Evolutionary conservation across 2,888 invertebrate species (phyloP).

Genomic region (Rhamphomyia laevipes): DNA sequence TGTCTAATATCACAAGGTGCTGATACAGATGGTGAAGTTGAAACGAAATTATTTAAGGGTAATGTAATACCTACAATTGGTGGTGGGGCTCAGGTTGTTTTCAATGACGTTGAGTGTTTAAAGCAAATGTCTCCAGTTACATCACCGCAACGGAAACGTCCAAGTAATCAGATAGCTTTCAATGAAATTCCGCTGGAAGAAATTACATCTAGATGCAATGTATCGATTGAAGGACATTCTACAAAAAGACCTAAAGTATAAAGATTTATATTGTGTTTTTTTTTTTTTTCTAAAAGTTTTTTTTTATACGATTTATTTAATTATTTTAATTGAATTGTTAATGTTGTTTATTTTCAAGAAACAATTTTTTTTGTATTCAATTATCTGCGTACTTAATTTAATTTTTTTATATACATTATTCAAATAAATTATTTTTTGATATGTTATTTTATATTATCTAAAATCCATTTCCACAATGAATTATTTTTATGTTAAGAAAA

Average conservation of each 20-base stretch:
- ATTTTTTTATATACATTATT: too few species aligned
- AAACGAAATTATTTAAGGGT: constrained; percentile 87
- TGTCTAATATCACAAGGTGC: constrained; percentile 86
- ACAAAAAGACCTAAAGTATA: constrained; percentile 34
- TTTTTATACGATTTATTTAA: too few species aligned
- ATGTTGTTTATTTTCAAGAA: too few species aligned
- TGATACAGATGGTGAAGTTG: constrained; percentile 83
- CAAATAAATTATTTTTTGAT: too few species aligned
- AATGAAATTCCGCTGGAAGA: constrained; percentile 18
- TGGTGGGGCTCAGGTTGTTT: constrained; percentile 91
- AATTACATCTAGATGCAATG: constrained; percentile 31
- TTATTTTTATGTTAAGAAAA: too few species aligned
- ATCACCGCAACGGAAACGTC: constrained; percentile 37
- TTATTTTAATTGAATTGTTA: too few species aligned
- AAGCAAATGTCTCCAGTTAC: constrained; percentile 65
- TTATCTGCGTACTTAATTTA: too few species aligned
- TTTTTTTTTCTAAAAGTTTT: too few species aligned
- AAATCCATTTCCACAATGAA: too few species aligned
- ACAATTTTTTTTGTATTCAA: too few species aligned
- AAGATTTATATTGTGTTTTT: constrained; percentile 4
- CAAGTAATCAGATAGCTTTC: constrained; percentile 23
- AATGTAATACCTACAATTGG: constrained; percentile 88
- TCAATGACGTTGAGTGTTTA: constrained; percentile 86
- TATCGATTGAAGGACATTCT: constrained; percentile 36
- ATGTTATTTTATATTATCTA: too few species aligned